A percentile compares a stretch with the other conserved stretches of the same genome.
phyloP scores from a whole-genome alignment of 1,140 invertebrate genomes.

The Halictus rubicundus region DNA sequence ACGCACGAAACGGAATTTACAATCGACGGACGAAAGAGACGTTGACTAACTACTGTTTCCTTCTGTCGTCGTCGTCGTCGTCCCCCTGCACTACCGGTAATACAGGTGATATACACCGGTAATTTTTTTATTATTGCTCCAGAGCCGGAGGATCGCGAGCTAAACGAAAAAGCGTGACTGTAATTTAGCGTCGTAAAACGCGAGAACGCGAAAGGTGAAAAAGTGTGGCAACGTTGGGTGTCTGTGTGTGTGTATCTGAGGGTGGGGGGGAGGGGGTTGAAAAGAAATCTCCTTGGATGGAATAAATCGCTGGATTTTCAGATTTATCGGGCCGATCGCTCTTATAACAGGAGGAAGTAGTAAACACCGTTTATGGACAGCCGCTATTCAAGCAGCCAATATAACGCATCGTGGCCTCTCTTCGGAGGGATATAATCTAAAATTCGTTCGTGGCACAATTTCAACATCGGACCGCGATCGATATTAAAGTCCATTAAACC shows the following conservation, averaged over 20 bases:
- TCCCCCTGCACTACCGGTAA: too few species aligned
- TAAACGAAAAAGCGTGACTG: constrained; percentile 1
- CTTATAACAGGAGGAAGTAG: constrained; percentile 26
- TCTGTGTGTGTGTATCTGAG: too few species aligned
- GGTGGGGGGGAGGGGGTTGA: too few species aligned
- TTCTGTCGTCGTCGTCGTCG: too few species aligned
- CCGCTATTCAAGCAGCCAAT: constrained; percentile 52
- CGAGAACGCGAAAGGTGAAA: neutral
- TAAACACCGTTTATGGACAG: constrained; percentile 57
- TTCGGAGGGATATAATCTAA: constrained; percentile 52
- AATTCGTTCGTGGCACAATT: constrained; percentile 66
- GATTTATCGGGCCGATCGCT: constrained; percentile 9
- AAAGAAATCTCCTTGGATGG: neutral
- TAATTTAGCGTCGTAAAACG: constrained; percentile 6
- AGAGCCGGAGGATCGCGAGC: neutral
- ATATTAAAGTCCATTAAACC: constrained; percentile 67
- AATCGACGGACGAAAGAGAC: neutral
- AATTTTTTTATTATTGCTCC: neutral
- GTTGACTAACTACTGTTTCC: neutral
- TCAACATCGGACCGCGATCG: constrained; percentile 64
- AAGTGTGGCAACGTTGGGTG: too few species aligned
- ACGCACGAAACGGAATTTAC: neutral
- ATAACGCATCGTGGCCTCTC: constrained; percentile 43
- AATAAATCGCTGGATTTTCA: constrained; percentile 22
- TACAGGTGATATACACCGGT: too few species aligned